Percentiles rank a stretch among this genome's conserved stretches.
phyloP scores from a whole-genome alignment of 2,888 invertebrate species.

The Calameuta pallipes region DNA sequence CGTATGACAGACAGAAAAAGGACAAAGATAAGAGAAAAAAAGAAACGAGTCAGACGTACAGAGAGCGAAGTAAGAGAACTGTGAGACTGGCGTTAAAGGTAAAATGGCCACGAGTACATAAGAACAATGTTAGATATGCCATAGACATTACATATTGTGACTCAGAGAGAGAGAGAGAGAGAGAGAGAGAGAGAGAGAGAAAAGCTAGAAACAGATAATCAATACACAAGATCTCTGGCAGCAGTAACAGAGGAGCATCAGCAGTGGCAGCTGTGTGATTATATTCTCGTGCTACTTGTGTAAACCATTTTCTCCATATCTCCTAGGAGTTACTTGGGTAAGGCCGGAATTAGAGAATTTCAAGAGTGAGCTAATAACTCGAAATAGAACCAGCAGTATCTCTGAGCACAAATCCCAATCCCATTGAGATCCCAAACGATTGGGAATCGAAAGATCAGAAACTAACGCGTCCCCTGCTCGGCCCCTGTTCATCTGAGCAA shows the following conservation, averaged over 20 bases:
- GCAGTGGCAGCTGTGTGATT: neutral
- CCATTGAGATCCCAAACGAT: neutral
- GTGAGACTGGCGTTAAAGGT: neutral
- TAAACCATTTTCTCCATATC: neutral
- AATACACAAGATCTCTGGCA: neutral
- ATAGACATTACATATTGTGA: neutral
- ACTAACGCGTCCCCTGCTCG: neutral
- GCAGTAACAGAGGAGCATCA: neutral
- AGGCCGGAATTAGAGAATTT: neutral
- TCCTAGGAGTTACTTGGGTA: neutral
- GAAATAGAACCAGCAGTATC: neutral
- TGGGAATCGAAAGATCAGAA: neutral
- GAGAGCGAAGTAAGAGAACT: neutral
- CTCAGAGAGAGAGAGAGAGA: conserved; percentile 7
- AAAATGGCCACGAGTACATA: neutral
- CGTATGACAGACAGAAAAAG: neutral
- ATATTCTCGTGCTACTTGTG: neutral
- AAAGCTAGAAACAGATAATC: conserved; percentile 1
- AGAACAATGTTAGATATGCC: neutral
- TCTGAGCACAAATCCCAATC: neutral
- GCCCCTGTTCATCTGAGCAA: neutral
- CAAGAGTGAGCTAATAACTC: neutral
- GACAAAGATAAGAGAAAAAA: neutral
- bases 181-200: conserved; percentile 10
- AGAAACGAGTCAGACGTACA: neutral